A percentile compares a stretch with the other conserved stretches of the same genome.
Conservation (phyloP, 2,113 vertebrate species). For the Grallaria varia region DNA sequence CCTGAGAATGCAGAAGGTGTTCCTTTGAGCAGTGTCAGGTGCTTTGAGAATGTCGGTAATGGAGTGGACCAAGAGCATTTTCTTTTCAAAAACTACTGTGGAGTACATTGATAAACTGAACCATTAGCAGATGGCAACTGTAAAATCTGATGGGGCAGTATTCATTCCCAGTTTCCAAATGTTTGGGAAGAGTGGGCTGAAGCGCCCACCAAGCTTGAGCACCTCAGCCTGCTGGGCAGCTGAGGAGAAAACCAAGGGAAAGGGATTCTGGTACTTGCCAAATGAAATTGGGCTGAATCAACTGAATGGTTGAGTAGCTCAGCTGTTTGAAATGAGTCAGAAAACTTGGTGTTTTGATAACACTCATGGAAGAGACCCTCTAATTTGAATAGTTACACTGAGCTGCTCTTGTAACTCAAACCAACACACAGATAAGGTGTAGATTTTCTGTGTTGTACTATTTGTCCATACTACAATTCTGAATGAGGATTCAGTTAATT, state of each 20-base stretch:
- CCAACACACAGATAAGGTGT: rapidly evolving
- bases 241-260: not conserved
- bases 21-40: not conserved
- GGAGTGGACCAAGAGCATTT: not conserved
- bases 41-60: not conserved
- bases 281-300: not conserved
- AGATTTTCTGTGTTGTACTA: not conserved
- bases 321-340: not conserved
- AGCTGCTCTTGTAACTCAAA: not conserved
- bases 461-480: not conserved
- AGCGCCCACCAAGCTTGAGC: not conserved
- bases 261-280: not conserved
- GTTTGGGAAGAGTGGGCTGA: not conserved
- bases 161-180: not conserved
- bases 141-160: not conserved
- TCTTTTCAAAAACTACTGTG: not conserved
- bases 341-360: not conserved
- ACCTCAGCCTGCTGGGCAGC: not conserved
- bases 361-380: not conserved
- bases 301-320: not conserved
- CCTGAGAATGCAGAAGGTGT: not conserved
- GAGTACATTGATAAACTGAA: not conserved
- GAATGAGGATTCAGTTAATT: not conserved
- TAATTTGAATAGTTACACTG: not conserved
- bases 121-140: not conserved